These are phyloP conservation scores for Thermophis baileyi DNA, from an alignment of 2,113 vertebrate species.

Conservation along the genomic window DNA sequence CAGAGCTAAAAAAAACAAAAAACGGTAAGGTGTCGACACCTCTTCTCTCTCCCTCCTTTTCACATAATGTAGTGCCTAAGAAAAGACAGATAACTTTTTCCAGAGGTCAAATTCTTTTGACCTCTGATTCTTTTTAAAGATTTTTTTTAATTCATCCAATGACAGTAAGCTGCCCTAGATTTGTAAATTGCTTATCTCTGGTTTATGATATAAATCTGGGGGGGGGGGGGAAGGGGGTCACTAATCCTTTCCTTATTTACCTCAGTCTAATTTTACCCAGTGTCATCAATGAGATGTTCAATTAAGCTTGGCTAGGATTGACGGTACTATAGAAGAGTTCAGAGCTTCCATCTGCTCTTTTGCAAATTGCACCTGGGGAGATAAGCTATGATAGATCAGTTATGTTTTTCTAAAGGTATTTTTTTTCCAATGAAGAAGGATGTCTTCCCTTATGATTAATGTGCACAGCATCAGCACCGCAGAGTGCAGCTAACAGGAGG, in stretches of 20 bases:
- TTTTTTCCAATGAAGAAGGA: background rate
- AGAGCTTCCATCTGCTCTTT: background rate
- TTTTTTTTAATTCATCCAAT: background rate
- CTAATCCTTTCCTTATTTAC: background rate
- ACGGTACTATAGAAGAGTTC: background rate
- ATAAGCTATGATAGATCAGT: background rate
- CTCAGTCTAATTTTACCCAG: background rate
- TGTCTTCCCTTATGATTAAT: background rate
- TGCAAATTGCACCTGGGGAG: background rate
- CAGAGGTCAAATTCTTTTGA: background rate
- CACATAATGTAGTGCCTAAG: background rate
- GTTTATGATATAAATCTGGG: background rate
- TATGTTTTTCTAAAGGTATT: background rate
- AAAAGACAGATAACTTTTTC: background rate
- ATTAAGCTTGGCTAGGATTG: background rate
- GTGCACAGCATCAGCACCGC: background rate
- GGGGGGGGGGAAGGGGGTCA: background rate
- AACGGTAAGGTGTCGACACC: background rate
- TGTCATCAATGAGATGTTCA: background rate
- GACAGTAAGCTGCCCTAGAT: background rate
- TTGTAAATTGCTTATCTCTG: background rate
- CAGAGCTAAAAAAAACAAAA: background rate
- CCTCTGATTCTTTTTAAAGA: background rate
- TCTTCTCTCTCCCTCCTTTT: background rate
- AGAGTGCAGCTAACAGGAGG: background rate